These are phyloP conservation scores for Notolepis coatsorum DNA, from an alignment of 2,797 vertebrate species.

Conservation along the genomic window DNA sequence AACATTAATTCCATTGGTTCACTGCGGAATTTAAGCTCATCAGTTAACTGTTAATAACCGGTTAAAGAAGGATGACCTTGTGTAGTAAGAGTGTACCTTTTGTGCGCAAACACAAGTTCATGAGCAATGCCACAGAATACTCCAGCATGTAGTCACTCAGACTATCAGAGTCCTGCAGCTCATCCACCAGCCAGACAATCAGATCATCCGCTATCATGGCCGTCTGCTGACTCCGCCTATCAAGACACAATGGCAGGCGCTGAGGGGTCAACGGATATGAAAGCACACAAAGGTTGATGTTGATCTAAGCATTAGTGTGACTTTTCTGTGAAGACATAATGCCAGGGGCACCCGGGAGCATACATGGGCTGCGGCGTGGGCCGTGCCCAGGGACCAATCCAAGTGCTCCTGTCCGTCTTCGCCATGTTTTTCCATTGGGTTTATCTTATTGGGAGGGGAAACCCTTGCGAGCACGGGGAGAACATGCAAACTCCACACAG, in stretches of 20 bases:
- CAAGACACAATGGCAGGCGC: slow-evolving; percentile 2
- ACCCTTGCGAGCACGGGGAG: too few relatives aligned
- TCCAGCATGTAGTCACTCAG: slow-evolving; percentile 93
- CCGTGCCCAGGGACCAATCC: too few relatives aligned
- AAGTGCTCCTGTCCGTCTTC: too few relatives aligned
- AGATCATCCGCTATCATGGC: slow-evolving; percentile 91
- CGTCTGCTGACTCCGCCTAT: slow-evolving; percentile 90
- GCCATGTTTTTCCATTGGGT: too few relatives aligned
- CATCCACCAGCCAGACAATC: slow-evolving; percentile 90
- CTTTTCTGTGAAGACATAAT: background rate
- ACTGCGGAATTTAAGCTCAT: too few relatives aligned
- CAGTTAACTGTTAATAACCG: too few relatives aligned
- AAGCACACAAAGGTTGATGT: background rate
- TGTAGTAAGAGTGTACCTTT: slow-evolving; percentile 80
- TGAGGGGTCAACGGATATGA: background rate
- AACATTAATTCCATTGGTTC: too few relatives aligned
- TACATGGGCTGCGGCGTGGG: too few relatives aligned
- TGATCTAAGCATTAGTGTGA: background rate
- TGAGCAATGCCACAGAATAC: slow-evolving; percentile 91
- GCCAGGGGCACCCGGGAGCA: too few relatives aligned
- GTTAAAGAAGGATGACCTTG: too few relatives aligned
- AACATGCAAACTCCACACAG: too few relatives aligned
- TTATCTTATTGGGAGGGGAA: too few relatives aligned
- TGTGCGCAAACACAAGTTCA: slow-evolving; percentile 94
- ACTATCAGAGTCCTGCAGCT: slow-evolving; percentile 89